Percentiles rank a stretch among this genome's conserved stretches.
Conservation (phyloP, 2,113 vertebrate genomes). For the Ciconia stormi region DNA sequence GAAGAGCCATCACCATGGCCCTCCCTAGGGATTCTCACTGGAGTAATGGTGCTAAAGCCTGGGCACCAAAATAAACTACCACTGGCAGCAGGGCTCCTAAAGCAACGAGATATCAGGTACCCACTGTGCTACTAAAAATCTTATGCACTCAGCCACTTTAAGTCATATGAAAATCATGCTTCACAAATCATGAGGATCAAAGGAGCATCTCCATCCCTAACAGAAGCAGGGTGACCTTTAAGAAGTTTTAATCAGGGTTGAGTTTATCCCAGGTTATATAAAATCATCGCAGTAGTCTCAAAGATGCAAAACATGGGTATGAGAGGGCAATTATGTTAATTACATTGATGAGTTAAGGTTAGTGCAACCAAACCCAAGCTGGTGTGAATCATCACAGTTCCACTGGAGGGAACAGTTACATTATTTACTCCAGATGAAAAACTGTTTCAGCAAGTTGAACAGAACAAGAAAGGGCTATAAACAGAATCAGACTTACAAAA, state of each 20-base stretch:
- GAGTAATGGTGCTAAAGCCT: not conserved
- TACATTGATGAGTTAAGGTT: conserved; percentile 14
- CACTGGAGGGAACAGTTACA: conserved; percentile 27
- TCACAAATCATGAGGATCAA: not conserved
- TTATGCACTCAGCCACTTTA: not conserved
- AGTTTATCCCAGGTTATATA: not conserved
- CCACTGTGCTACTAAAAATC: not conserved
- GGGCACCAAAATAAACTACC: not conserved
- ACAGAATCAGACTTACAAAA: conserved; percentile 13
- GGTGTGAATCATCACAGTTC: conserved; percentile 9
- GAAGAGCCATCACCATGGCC: not conserved
- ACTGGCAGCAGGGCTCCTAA: not conserved
- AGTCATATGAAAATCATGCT: not conserved
- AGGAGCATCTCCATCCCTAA: not conserved
- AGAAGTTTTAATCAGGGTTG: not conserved
- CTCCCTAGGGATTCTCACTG: not conserved
- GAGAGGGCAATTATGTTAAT: not conserved
- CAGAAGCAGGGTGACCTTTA: not conserved
- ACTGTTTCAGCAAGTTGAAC: conserved; percentile 16
- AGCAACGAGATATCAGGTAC: not conserved
- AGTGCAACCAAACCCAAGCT: conserved; percentile 15
- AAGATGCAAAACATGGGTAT: not conserved
- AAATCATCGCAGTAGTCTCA: not conserved
- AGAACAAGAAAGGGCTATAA: conserved; percentile 15
- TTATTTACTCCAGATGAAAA: conserved; percentile 35